phyloP scores from a whole-genome alignment of 2,888 invertebrate species.

The Pandemis cinnamomeana region DNA sequence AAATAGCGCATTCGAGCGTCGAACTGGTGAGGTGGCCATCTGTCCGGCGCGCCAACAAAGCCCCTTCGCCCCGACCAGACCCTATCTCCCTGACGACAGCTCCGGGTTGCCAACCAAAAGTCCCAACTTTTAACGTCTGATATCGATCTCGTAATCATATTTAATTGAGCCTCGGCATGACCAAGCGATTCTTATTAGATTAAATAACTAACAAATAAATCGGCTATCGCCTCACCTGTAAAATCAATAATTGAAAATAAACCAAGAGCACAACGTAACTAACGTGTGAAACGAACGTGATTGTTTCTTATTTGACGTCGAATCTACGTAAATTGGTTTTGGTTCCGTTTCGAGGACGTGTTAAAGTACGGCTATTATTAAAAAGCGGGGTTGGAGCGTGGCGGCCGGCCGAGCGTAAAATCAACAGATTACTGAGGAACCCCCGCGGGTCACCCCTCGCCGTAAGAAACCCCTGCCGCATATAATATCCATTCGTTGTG shows the following conservation, averaged over 20 bases:
- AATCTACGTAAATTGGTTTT: constrained; percentile 60
- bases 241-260: constrained; percentile 11
- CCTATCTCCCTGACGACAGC: constrained; percentile 63
- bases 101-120: constrained; percentile 53
- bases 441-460: constrained; percentile 67
- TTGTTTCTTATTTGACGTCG: constrained; percentile 59
- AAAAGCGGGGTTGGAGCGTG: constrained; percentile 69
- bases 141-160: constrained; percentile 26
- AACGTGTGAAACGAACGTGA: constrained; percentile 55
- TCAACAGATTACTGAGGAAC: constrained; percentile 81
- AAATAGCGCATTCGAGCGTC: constrained; percentile 82
- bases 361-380: constrained; percentile 77
- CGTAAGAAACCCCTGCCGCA: constrained; percentile 66
- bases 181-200: neutral
- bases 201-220: constrained; percentile 1
- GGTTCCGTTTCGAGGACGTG: constrained; percentile 70
- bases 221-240: constrained; percentile 5
- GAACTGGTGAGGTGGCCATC: constrained; percentile 72
- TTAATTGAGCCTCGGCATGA: constrained; percentile 8
- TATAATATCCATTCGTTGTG: constrained; percentile 78
- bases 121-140: constrained; percentile 11
- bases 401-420: constrained; percentile 77
- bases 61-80: constrained; percentile 73
- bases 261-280: constrained; percentile 17
- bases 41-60: constrained; percentile 81